Percentiles rank a stretch among this genome's conserved stretches.
These are phyloP conservation scores for Rhadina sibilatrix DNA, from an alignment of 2,113 vertebrate genomes.

Conservation along the genomic window DNA sequence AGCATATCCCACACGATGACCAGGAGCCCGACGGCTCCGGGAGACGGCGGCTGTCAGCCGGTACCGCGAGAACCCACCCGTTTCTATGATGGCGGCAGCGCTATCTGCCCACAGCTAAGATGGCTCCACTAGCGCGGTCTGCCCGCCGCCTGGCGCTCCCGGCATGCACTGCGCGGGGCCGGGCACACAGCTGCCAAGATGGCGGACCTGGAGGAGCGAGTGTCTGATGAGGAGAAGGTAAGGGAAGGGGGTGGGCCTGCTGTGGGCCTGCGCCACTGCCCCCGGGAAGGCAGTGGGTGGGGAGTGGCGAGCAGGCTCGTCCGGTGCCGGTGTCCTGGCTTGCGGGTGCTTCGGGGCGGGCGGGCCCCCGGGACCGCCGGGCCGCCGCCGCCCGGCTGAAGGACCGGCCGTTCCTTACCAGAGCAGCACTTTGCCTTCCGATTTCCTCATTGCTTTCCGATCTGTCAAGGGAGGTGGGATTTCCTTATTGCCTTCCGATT, in stretches of 20 bases:
- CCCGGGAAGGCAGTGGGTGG: not conserved
- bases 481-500: not conserved
- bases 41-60: too few relatives aligned
- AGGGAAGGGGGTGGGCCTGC: not conserved
- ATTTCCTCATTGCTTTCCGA: rapidly evolving
- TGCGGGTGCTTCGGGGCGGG: not conserved
- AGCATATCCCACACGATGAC: too few relatives aligned
- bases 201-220: slow-evolving; percentile 89
- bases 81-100: not conserved
- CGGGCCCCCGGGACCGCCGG: not conserved
- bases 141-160: slow-evolving; percentile 15
- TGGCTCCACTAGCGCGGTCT: not conserved
- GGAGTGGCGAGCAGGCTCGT: not conserved
- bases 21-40: not conserved
- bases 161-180: slow-evolving; percentile 55
- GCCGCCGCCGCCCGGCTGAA: not conserved
- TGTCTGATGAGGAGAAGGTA: slow-evolving; percentile 92
- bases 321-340: not conserved
- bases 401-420: not conserved
- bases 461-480: too few relatives aligned
- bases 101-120: not conserved
- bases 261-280: rapidly evolving
- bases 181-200: slow-evolving; percentile 83
- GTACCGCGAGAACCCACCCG: not conserved
- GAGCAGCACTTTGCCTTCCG: not conserved